These are phyloP conservation scores for Notodonta dromedarius DNA, from an alignment of 2,888 invertebrate species.

Conservation along the genomic window DNA sequence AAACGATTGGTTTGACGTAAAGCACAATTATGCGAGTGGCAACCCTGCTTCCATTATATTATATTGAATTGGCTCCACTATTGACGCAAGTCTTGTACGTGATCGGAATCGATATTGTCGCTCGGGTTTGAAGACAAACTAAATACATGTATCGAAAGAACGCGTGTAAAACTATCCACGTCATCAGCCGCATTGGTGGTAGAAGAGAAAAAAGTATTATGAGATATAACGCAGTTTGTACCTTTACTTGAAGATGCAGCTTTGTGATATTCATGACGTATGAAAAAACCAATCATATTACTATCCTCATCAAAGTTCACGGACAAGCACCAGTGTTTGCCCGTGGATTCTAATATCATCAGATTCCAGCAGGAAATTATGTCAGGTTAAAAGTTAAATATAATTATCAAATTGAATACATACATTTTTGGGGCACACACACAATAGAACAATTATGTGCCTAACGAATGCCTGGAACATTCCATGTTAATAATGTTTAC, in stretches of 20 bases:
- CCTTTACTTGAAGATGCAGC: too few relatives aligned
- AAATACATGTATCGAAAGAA: slow-evolving; percentile 23
- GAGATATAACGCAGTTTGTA: too few relatives aligned
- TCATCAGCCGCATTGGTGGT: too few relatives aligned
- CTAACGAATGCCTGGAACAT: background rate
- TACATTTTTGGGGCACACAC: background rate
- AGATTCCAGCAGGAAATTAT: background rate
- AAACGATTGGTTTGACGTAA: background rate
- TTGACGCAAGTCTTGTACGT: slow-evolving; percentile 52
- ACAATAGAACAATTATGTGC: background rate
- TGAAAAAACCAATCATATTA: too few relatives aligned
- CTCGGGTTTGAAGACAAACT: slow-evolving; percentile 11
- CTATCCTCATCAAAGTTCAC: too few relatives aligned
- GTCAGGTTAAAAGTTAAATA: background rate
- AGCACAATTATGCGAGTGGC: slow-evolving; percentile 1
- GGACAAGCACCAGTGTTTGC: too few relatives aligned
- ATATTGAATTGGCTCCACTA: slow-evolving; percentile 31
- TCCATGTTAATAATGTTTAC: background rate
- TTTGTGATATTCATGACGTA: too few relatives aligned
- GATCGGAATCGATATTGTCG: slow-evolving; percentile 37
- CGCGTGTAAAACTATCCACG: slow-evolving; percentile 7
- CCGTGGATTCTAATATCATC: too few relatives aligned
- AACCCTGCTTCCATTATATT: slow-evolving; percentile 25
- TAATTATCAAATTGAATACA: background rate
- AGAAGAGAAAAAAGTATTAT: too few relatives aligned